Percentiles rank a stretch among this genome's conserved stretches.
phyloP scores from a whole-genome alignment of 2,797 vertebrate species.

The Mus minutoides region DNA sequence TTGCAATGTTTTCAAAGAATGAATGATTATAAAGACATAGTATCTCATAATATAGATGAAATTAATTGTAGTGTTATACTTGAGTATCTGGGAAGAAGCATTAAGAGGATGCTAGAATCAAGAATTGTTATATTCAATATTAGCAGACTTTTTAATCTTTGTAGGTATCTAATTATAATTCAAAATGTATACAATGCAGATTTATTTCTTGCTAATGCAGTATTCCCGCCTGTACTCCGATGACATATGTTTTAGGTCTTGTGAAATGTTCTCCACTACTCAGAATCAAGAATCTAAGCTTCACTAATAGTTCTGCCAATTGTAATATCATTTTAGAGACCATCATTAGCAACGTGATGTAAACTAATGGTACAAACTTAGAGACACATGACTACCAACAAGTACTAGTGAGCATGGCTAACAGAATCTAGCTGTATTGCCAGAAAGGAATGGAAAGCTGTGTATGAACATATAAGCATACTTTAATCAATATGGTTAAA shows the following conservation, averaged over 20 bases:
- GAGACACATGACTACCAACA: not conserved
- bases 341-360: not conserved
- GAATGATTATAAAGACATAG: constrained; percentile 16
- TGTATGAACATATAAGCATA: not conserved
- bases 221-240: not conserved
- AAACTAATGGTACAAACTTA: not conserved
- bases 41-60: not conserved
- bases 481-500: constrained; percentile 9
- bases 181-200: not conserved
- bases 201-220: not conserved
- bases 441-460: not conserved
- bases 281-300: not conserved
- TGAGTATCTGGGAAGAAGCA: not conserved
- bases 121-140: not conserved
- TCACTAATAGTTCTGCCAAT: not conserved
- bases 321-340: not conserved
- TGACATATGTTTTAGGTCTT: not conserved
- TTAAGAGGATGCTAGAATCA: not conserved
- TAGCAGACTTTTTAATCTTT: not conserved
- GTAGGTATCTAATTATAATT: not conserved
- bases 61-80: not conserved
- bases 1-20: constrained; percentile 11
- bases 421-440: not conserved
- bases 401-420: not conserved
- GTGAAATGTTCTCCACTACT: not conserved